Evolutionary conservation across 1,140 invertebrate genomes (phyloP).

Genomic region (Bombus fervidus): DNA sequence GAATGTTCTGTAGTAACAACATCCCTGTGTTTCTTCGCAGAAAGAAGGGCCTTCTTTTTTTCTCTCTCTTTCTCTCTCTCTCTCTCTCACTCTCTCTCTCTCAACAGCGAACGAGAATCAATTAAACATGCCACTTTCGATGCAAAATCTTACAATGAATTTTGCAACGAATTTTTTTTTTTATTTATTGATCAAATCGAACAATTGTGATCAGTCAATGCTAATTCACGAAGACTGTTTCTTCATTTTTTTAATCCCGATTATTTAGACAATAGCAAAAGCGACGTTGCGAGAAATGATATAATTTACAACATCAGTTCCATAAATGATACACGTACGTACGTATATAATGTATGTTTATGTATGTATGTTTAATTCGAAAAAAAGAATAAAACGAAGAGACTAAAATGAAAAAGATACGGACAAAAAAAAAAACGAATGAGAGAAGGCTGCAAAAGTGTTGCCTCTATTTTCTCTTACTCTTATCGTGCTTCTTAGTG

Average conservation of each 20-base stretch:
- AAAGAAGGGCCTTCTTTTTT: not conserved
- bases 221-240: not conserved
- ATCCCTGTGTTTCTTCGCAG: not conserved
- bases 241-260: not conserved
- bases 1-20: constrained; percentile 5
- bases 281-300: constrained; percentile 10
- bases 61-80: not conserved
- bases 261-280: constrained; percentile 11
- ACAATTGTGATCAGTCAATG: not conserved
- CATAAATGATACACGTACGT: constrained; percentile 19
- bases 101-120: not conserved
- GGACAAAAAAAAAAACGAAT: constrained; percentile 8
- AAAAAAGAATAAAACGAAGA: constrained; percentile 2
- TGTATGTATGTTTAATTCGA: constrained; percentile 32
- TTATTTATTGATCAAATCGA: constrained; percentile 14
- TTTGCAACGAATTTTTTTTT: constrained; percentile 23
- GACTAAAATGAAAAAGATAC: constrained; percentile 5
- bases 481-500: constrained; percentile 78
- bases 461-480: constrained; percentile 78
- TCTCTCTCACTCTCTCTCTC: not conserved
- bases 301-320: constrained; percentile 47
- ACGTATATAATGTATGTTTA: constrained; percentile 6
- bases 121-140: not conserved
- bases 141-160: constrained; percentile 16
- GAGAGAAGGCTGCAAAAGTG: constrained; percentile 34